Evolutionary conservation across 2,888 invertebrate species (phyloP), one percentile per base, ranked within the genome.

Genomic region (Julus scanicus): DNA sequence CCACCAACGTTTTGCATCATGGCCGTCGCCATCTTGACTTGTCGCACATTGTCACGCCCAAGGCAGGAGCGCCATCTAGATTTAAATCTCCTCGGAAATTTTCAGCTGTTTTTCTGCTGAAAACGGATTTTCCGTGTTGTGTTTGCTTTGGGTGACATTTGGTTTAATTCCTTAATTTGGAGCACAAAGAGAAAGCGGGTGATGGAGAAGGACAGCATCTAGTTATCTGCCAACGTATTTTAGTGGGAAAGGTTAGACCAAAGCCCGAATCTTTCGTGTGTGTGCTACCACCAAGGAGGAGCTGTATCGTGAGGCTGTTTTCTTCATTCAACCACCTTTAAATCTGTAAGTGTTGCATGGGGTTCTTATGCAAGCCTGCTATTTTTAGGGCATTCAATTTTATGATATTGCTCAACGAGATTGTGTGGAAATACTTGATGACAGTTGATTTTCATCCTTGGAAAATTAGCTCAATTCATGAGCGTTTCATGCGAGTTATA

Each of bases 91-190:
- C 4, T 11, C n/a, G 13, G 29, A 71, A 71, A 71, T 71, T 71
- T 71, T 29, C 71, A 71, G 71, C 71, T 71, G 71, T 71, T 71
- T 71, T 71, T 71, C 71, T 71, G 71, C 71, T 71, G 71, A 71
- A 11, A 29, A 71, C 29, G 71, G 71, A 29, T 71, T 71, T 71
- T 71, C 11, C 29, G 29, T 29, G 6, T 20, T 2, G 9, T 29
- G 9, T 11, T 71, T 29, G 9, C 29, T 2, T 0, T 8, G 71
- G 29, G 29, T 71, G 71, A 71, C 29, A 71, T 71, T 71, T 71
- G 71, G 71, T 71, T 71, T 71, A 71, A 71, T 29, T 71, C 9
- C 71, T 2, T 29, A 29, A 71, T 29, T 71, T 29, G 11, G 71
- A 71, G 11, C 29, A 29, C 71, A 29, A 71, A 29, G 20, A 29